Percentiles rank a stretch among this genome's conserved stretches.
Conservation (phyloP, 2,888 invertebrate genomes). For the Itoplectis maculator region DNA sequence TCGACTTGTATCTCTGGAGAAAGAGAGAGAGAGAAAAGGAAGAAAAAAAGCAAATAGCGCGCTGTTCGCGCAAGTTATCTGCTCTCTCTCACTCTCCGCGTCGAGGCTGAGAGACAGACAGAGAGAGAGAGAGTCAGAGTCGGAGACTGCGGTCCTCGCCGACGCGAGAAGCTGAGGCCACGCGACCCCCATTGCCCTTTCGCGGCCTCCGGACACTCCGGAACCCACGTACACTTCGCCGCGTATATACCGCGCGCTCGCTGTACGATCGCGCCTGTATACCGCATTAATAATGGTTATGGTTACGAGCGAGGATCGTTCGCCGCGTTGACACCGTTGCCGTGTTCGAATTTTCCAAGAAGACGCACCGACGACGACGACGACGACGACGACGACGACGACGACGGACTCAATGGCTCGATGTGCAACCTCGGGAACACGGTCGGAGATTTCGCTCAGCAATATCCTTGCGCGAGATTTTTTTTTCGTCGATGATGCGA, state of each 20-base stretch:
- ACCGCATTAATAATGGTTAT: slow-evolving; percentile 54
- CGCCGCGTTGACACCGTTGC: slow-evolving; percentile 33
- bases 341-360: slow-evolving; percentile 47
- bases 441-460: background rate
- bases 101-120: too few species aligned
- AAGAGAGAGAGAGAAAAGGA: slow-evolving; percentile 32
- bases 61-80: slow-evolving; percentile 40
- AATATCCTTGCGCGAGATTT: background rate
- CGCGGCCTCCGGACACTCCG: slow-evolving; percentile 60
- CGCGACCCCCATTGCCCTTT: slow-evolving; percentile 61
- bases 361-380: background rate
- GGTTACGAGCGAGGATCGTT: slow-evolving; percentile 57
- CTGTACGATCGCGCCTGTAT: slow-evolving; percentile 40
- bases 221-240: slow-evolving; percentile 59
- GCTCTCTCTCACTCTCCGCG: slow-evolving; percentile 2
- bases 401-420: background rate
- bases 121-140: slow-evolving; percentile 27
- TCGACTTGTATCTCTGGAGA: slow-evolving; percentile 34
- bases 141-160: slow-evolving; percentile 23
- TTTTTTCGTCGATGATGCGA: background rate
- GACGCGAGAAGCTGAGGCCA: slow-evolving; percentile 58
- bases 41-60: slow-evolving; percentile 32
- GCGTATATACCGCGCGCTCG: slow-evolving; percentile 29
- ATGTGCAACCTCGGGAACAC: background rate
- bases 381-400: background rate